Base-by-base conservation (phyloP, 2,888 invertebrate genomes). In the Nomada fabriciana region DNA sequence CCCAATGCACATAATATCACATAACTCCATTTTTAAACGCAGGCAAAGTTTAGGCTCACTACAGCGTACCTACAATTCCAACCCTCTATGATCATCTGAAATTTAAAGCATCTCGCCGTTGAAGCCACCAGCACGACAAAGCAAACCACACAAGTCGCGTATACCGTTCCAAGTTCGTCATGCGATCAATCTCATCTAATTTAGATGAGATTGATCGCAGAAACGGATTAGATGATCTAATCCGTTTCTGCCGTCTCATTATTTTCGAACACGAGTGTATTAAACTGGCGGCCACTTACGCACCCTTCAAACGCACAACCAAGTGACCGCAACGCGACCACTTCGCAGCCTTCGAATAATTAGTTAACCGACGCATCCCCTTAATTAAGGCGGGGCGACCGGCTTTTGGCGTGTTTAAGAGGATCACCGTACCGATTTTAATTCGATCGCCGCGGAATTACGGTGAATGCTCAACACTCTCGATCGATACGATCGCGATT, bases 201-300 rank as follows among this genome's bases (percentile, higher is more conserved):
- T n/a, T n/a, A n/a, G n/a, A n/a, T n/a, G n/a, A n/a, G n/a, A n/a
- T n/a, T n/a, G n/a, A n/a, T n/a, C n/a, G n/a, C n/a, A n/a, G n/a
- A n/a, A n/a, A n/a, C n/a, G n/a, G n/a, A n/a, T n/a, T n/a, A n/a
- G n/a, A n/a, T n/a, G n/a, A 20, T 20, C n/a, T n/a, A 43, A 61
- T 61, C 11, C 42, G n/a, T 61, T 13, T 11, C 18, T 25, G 29
- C 9, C 29, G 15, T 15, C 29, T 61, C n/a, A 43, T 61, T 61
- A 61, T 43, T 61, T 61, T 20, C 61, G 13, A 4, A 42, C 20
- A 13, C n/a, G 61, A 42, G 42, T 42, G 20, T 13, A 20, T n/a
- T 42, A 63, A 63, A 63, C 63, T 7, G 23, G 43, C 43, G 63
- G 23, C 23, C 47, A 43, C 47, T 63, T 47, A 43, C 63, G 15